Percentiles rank a stretch among this genome's conserved stretches.
These are phyloP conservation scores for Amazona guildingii DNA, from an alignment of 2,113 vertebrate genomes.

Conservation along the genomic window DNA sequence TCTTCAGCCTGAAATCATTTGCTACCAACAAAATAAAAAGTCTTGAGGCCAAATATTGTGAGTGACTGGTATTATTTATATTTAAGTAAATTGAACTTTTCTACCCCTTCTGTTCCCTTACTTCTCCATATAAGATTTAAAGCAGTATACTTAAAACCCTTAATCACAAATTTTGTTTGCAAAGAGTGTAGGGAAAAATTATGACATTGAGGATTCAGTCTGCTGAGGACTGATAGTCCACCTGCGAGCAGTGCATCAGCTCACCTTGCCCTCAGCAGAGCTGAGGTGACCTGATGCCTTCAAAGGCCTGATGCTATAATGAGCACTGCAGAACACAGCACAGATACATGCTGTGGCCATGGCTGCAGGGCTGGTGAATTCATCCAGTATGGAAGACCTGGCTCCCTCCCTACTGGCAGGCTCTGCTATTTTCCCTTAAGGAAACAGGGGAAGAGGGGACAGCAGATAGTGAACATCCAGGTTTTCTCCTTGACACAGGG, in stretches of 20 bases:
- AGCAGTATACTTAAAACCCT: neutral
- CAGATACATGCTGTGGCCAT: neutral
- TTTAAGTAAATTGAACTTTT: neutral
- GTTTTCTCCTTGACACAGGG: neutral
- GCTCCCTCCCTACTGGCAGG: neutral
- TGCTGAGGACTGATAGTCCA: neutral
- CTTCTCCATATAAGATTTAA: neutral
- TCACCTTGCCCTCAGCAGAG: rapidly evolving
- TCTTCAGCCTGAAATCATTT: neutral
- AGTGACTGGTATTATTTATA: neutral
- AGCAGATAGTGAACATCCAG: neutral
- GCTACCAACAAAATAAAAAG: neutral
- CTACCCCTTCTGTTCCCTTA: rapidly evolving
- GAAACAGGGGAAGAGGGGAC: neutral
- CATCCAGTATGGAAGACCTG: neutral
- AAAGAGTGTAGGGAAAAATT: neutral
- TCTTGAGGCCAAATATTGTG: neutral
- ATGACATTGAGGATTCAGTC: rapidly evolving
- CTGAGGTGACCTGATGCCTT: neutral
- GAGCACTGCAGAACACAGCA: neutral
- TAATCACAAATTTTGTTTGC: neutral
- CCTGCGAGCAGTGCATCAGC: neutral
- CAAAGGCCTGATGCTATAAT: neutral
- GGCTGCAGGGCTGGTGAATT: neutral
- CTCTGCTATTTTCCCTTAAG: neutral